Evolutionary conservation across 2,113 vertebrate genomes (phyloP), one percentile per base, ranked within the genome.

Genomic region (Progne subis): DNA sequence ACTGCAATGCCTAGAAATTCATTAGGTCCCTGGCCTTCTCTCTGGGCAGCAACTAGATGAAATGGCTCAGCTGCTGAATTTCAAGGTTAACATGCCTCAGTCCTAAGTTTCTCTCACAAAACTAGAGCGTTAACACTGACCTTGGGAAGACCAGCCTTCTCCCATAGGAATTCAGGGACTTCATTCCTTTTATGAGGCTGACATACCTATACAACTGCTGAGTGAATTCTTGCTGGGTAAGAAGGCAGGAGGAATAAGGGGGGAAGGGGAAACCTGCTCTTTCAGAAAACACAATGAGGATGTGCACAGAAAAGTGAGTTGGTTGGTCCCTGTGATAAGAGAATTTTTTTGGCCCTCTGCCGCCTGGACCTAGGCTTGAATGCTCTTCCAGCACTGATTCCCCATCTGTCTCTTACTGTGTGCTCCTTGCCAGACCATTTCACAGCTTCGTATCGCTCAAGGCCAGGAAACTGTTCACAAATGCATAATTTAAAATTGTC

Each of bases 341-440:
- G 61, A 76, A 60, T 75, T 87, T 14, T 74, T 18, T 31, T 96
- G 95, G 90, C 68, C 32, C 34, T 78, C 67, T 83, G 79, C 87
- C 87, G 92, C 31, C n/a, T 88, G 69, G 52, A 82, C 41, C 21
- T 59, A 59, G 49, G 82, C 64, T 81, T 90, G 87, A 83, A 90
- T 80, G 60, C 71, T 93, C 87, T 91, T 88, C 85, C 87, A 90
- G 90, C 87, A 90, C 92, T 70, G 90, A 83, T 44, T 94, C 28
- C 56, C 90, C 90, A 93, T 88, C 93, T 96, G 90, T 77, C 79
- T 80, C 84, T 53, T 39, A 26, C 32, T 77, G 50, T 3, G 8
- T 32, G 25, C 44, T 77, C 63, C 68, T 69, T 95, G 94, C 90
- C 92, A 95, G 68, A 88, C 57, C 79, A 71, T 92, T 97, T 94